Base-by-base conservation (phyloP, 2,888 invertebrate species). In the Drosophila crucigera region DNA sequence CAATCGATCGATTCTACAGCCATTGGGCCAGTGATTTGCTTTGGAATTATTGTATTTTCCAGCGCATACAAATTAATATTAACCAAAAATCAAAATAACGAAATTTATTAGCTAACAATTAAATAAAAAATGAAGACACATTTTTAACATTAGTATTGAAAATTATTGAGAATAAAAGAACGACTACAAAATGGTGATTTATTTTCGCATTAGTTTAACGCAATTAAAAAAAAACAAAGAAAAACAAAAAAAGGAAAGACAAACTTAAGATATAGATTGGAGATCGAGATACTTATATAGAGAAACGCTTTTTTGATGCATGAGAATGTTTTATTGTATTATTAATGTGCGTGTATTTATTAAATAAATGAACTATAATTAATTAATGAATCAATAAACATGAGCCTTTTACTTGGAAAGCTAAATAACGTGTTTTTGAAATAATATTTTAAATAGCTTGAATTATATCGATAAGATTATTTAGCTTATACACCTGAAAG, bases 331-430 rank as follows among this genome's bases (percentile, higher is more conserved):
- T 84, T 89, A 87, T 74, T 79, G 73, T 79, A 88, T 79, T 79
- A 90, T 84, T 70, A 68, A 82, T 80, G 74, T 85, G 90, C 86
- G 90, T 90, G 86, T 90, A 85, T 90, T 89, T 83, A 90, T 79
- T 83, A 66, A 90, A 78, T 69, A 83, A 78, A 85, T 75, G 65
- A 78, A 83, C 56, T 85, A 88, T 83, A 74, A 80, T 77, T 82
- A 73, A 80, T 79, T 75, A 75, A 67, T 50, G 63, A 68, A 77
- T 72, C 55, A 90, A 85, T 89, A 89, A 90, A 85, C 78, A 81
- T 85, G 86, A 83, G 89, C 89, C 86, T 88, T 84, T 90, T 82
- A 84, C 89, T 90, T 90, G 77, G 52, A 88, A 79, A 90, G 89
- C 83, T 68, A 70, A 68, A 33, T 10, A 19, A 3, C 33, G 37